Evolutionary conservation across 2,113 vertebrate species (phyloP), one percentile per base, ranked within the genome.

Genomic region (Ceuthmochares aereus): DNA sequence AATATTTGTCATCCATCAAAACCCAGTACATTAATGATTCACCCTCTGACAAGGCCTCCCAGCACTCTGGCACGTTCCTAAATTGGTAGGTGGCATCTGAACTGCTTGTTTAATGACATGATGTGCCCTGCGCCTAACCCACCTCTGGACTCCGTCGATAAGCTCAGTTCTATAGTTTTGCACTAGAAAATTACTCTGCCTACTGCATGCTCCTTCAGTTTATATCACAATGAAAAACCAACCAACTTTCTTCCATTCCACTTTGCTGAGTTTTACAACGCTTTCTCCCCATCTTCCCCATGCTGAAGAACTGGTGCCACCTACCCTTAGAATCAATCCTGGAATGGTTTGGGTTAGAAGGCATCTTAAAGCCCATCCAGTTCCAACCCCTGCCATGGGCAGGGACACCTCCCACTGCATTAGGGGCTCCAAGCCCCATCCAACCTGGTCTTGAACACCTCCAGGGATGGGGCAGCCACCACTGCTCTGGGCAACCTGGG

Each of bases 221-320:
- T 26, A 26, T 17, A 27, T 5, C 5, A 19, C 45, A 20, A 14
- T 4, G 22, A 29, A 69, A 25, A 62, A 55, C 56, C 2, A 18
- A 32, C 26, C 70, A 63, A 2, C 22, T 15, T 1, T 4, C 29
- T 52, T 27, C 34, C 51, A 4, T 14, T 40, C 40, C 42, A 4
- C 0, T 0, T 8, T 1, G 12, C 51, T 18, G 58, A 63, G 58
- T 40, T 59, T 22, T 19, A 25, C 58, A 58, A 62, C 45, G 21
- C 16, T 51, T 30, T 43, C 59, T 23, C 40, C n/a, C 18, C 4
- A 5, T n/a, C 51, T 10, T 27, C 42, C 55, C 51, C 43, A 9
- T 5, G 22, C 51, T 32, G 73, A 58, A 40, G 43, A 49, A 5
- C 25, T 26, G 7, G n/a, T 4, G 11, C 36, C 45, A 45, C 8